phyloP scores from a whole-genome alignment of 1,140 invertebrate genomes.

The Dermatophagoides farinae region DNA sequence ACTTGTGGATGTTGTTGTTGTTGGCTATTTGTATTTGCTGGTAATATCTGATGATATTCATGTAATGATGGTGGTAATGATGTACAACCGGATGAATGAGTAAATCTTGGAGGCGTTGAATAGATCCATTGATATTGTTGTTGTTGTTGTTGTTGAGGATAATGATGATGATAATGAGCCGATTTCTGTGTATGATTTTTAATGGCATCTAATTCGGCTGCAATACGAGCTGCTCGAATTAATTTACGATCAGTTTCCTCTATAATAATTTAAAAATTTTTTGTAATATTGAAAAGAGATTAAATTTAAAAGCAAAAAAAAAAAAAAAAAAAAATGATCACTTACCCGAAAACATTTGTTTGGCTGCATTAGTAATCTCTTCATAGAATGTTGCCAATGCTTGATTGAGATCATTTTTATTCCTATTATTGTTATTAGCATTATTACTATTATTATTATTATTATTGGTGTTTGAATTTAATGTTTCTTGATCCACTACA shows the following conservation, averaged over 20 bases:
- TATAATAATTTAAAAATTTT: neutral
- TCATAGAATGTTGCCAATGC: constrained; percentile 2
- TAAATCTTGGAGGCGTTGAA: neutral
- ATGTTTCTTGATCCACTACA: too few relatives aligned
- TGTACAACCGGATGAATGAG: neutral
- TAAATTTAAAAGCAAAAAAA: too few relatives aligned
- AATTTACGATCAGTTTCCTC: constrained; percentile 7
- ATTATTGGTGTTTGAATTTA: too few relatives aligned
- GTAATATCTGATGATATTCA: neutral
- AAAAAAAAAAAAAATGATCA: too few relatives aligned
- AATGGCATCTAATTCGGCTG: constrained; percentile 3
- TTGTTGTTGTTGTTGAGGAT: neutral
- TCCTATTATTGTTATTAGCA: neutral
- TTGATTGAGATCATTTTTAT: neutral
- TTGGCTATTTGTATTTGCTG: too few relatives aligned
- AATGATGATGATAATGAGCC: too few relatives aligned
- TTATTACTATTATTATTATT: too few relatives aligned
- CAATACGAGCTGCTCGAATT: constrained; percentile 3
- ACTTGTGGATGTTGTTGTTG: too few relatives aligned
- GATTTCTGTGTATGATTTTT: neutral
- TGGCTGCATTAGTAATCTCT: constrained; percentile 3
- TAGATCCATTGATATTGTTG: constrained; percentile 1
- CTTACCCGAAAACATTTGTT: neutral
- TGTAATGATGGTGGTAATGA: constrained; percentile 2
- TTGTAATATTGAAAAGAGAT: neutral